Evolutionary conservation across 2,797 vertebrate genomes (phyloP), one percentile per base, ranked within the genome.

Genomic region (Bryconaethiops microstoma): DNA sequence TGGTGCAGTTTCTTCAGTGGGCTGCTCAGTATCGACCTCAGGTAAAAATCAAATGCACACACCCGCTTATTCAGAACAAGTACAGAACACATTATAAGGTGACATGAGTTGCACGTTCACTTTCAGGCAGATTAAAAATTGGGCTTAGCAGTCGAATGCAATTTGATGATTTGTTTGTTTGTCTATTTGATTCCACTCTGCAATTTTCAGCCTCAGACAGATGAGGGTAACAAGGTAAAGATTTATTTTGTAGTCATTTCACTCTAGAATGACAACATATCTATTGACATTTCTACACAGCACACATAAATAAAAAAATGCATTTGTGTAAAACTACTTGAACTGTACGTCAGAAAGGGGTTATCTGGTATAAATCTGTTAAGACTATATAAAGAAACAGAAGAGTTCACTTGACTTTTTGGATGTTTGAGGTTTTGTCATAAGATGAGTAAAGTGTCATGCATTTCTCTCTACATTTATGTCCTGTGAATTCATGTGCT

Each of bases 1-100:
- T 93, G 73, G 85, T 91, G 54, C 74, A 90, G 9, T 92, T 95
- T 85, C 84, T 97, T 55, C 82, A 50, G 29, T 81, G 85, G 19
- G 79, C 85, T 48, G 60, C 83, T 45, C 87, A 63, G 70, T 82
- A 64, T 40, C 89, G 77, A 78, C 1, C 76, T 48, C 84, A 85
- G 93, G 94, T 95, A 89, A 82, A 17, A 13, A 9, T 14, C 7
- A 45, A 21, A 54, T 59, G 39, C 25, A 68, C 40, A 73, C 25
- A 45, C 35, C 23, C 19, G 40, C 42, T 64, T 16, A 4, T 48
- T 48, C 13, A 52, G 48, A 52, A 52, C 13, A 52, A 52, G 48
- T 4, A 52, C 48, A 52, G 13, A 13, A 52, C 19, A 54, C 42
- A 70, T 17, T 23, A 42, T 4, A 35, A 39, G 35, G 0, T 63